phyloP scores from a whole-genome alignment of 1,140 invertebrate genomes.

The Argopecten irradians region DNA sequence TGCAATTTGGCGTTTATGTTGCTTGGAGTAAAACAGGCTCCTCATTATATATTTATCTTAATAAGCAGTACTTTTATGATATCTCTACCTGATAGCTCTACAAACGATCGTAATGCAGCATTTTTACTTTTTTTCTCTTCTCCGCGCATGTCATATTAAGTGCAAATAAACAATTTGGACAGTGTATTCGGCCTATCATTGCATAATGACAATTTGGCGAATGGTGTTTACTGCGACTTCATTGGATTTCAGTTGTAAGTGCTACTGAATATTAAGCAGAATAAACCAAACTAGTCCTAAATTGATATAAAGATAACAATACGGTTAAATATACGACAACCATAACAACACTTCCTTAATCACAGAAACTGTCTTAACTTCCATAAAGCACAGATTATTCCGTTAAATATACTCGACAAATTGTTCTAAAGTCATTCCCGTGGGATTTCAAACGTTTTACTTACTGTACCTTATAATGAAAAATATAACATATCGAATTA shows the following conservation, averaged over 20 bases:
- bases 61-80: background rate
- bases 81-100: background rate
- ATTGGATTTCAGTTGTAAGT: background rate
- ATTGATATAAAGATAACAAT: too few species aligned
- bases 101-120: background rate
- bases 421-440: too few species aligned
- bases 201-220: background rate
- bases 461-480: too few species aligned
- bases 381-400: too few species aligned
- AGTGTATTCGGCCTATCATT: background rate
- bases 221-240: background rate
- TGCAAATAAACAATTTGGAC: background rate
- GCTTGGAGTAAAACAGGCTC: background rate
- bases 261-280: background rate
- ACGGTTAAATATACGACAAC: too few species aligned
- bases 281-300: too few species aligned
- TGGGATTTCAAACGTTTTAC: too few species aligned
- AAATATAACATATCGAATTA: too few species aligned
- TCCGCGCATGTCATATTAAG: background rate
- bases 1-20: background rate
- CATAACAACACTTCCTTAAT: too few species aligned
- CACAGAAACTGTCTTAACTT: too few species aligned
- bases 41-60: slow-evolving; percentile 11
- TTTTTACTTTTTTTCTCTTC: background rate
- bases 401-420: too few species aligned